These are phyloP conservation scores for Patella depressa DNA, from an alignment of 2,888 invertebrate species.

Conservation along the genomic window DNA sequence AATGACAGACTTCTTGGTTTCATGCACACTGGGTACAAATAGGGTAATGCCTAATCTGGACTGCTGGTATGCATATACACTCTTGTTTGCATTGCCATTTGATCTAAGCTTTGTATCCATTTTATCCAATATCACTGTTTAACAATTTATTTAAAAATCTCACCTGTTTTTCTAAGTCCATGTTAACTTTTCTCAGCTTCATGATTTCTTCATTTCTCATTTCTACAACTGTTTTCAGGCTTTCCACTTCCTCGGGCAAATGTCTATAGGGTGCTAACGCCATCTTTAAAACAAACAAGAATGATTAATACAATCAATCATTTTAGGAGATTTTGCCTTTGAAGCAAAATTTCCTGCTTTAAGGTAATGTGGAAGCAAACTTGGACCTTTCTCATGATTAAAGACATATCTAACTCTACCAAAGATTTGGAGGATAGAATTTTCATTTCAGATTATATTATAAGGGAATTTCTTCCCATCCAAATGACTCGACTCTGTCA, in stretches of 20 bases:
- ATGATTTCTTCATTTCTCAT: slow-evolving; percentile 88
- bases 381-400: background rate
- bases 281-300: slow-evolving; percentile 45
- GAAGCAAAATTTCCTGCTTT: background rate
- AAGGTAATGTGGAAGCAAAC: background rate
- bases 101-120: background rate
- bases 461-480: no score
- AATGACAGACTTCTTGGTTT: no score
- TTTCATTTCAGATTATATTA: no score
- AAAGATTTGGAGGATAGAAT: no score
- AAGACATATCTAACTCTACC: background rate
- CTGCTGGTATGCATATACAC: no score
- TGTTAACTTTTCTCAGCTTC: slow-evolving; percentile 76
- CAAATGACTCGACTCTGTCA: no score
- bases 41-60: no score
- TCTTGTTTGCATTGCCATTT: no score
- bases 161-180: slow-evolving; percentile 79
- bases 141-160: background rate
- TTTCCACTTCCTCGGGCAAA: slow-evolving; percentile 83
- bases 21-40: no score
- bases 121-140: background rate
- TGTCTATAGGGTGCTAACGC: slow-evolving; percentile 66
- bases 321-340: no score
- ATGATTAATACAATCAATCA: background rate
- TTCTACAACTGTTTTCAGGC: slow-evolving; percentile 89